Evolutionary conservation across 1,140 invertebrate species (phyloP).

Genomic region (Drosophila micromelanica): DNA sequence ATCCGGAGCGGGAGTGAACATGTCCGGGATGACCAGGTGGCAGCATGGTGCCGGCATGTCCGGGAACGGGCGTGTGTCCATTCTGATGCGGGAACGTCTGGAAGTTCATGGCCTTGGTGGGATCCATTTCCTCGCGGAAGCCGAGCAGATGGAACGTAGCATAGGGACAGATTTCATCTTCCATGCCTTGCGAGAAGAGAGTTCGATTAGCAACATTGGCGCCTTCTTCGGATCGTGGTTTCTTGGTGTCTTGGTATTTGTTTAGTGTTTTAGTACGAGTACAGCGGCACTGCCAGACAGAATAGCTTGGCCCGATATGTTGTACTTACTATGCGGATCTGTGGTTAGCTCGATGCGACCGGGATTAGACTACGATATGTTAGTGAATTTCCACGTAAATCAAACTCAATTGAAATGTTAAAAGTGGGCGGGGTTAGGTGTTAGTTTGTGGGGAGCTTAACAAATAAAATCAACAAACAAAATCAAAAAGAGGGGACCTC

Average conservation of each 20-base stretch:
- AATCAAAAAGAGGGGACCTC: constrained; percentile 36
- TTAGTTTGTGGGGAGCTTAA: not conserved
- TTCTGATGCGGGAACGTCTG: constrained; percentile 95
- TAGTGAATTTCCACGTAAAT: constrained; percentile 42
- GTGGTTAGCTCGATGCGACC: constrained; percentile 45
- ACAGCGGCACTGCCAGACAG: constrained; percentile 11
- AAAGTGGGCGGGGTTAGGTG: constrained; percentile 5
- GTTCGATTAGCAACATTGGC: constrained; percentile 29
- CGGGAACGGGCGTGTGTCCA: constrained; percentile 85
- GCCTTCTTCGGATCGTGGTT: too few relatives aligned
- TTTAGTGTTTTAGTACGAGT: constrained; percentile 72
- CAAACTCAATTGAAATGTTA: constrained; percentile 8
- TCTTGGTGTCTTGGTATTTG: constrained; percentile 37
- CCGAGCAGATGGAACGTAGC: constrained; percentile 96
- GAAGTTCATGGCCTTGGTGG: constrained; percentile 93
- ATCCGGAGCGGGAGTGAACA: constrained; percentile 93
- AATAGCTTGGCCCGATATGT: not conserved
- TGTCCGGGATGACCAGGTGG: constrained; percentile 88
- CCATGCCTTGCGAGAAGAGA: constrained; percentile 88
- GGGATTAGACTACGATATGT: constrained; percentile 50
- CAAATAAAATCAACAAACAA: constrained; percentile 28
- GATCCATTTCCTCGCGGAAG: constrained; percentile 97
- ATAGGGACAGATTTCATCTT: constrained; percentile 97
- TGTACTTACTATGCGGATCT: constrained; percentile 56
- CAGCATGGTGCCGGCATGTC: constrained; percentile 91